Conservation (phyloP, 2,888 invertebrate genomes). For the Tetranychus piercei region DNA sequence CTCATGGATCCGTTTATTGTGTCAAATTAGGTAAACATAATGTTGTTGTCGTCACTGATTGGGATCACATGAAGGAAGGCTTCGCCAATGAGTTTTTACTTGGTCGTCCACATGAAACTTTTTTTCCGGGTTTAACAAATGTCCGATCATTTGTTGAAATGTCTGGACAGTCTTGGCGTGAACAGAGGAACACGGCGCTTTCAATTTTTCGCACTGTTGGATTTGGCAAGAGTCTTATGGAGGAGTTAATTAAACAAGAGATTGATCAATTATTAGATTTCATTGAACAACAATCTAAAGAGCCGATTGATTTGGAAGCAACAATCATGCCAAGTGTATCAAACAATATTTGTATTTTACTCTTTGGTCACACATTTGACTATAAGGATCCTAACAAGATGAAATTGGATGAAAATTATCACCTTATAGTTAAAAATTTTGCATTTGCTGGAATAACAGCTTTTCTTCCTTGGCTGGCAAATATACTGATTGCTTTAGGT, state of each 20-base stretch:
- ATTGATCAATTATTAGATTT: conserved; percentile 22
- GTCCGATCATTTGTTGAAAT: neutral
- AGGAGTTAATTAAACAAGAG: conserved; percentile 26
- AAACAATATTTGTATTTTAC: conserved; percentile 25
- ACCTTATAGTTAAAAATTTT: neutral
- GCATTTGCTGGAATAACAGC: neutral
- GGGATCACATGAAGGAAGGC: neutral
- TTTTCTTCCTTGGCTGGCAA: neutral
- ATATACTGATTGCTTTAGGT: neutral
- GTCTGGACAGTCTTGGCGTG: conserved; percentile 24
- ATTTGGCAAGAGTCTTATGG: conserved; percentile 26
- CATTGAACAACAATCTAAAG: conserved; percentile 16
- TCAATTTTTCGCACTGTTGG: conserved; percentile 25
- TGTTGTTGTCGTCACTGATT: conserved; percentile 11
- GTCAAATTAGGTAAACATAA: neutral
- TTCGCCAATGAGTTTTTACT: neutral
- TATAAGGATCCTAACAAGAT: conserved; percentile 23
- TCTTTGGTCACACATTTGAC: conserved; percentile 26
- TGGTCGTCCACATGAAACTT: neutral
- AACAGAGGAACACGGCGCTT: conserved; percentile 26
- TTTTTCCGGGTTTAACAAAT: neutral
- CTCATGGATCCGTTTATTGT: neutral
- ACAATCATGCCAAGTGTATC: conserved; percentile 25
- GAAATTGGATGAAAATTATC: neutral
- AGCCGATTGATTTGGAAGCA: neutral